Percentiles rank a stretch among this genome's conserved stretches.
These are phyloP conservation scores for Egretta garzetta DNA, from an alignment of 2,113 vertebrate genomes.

Conservation along the genomic window DNA sequence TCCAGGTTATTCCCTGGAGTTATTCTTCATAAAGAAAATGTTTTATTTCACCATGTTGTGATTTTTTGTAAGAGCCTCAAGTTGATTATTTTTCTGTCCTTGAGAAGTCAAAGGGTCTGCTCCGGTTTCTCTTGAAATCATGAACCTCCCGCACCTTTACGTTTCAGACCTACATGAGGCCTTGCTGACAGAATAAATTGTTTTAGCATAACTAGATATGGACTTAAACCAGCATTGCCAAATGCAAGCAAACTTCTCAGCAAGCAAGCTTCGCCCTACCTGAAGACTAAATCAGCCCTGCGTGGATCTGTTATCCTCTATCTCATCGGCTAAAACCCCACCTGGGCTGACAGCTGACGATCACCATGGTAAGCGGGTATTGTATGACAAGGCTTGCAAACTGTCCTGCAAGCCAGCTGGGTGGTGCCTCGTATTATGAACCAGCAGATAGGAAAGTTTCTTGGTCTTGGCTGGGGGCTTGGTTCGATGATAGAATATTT, in stretches of 20 bases:
- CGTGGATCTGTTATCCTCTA: background rate
- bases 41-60: background rate
- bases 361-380: background rate
- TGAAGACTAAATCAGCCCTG: background rate
- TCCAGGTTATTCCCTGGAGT: background rate
- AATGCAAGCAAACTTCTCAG: background rate
- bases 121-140: background rate
- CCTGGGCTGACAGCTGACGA: background rate
- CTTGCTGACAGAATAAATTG: background rate
- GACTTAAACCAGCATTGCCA: background rate
- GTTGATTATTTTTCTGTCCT: background rate
- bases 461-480: background rate
- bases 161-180: background rate
- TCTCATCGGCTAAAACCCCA: background rate
- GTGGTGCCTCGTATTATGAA: background rate
- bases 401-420: background rate
- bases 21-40: background rate
- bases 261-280: background rate
- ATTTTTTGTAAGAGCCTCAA: background rate
- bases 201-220: background rate
- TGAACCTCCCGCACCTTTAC: background rate
- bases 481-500: background rate
- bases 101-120: background rate
- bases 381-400: background rate
- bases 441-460: background rate